Conservation (phyloP, 2,888 invertebrate species). For the Lypha dubia region DNA sequence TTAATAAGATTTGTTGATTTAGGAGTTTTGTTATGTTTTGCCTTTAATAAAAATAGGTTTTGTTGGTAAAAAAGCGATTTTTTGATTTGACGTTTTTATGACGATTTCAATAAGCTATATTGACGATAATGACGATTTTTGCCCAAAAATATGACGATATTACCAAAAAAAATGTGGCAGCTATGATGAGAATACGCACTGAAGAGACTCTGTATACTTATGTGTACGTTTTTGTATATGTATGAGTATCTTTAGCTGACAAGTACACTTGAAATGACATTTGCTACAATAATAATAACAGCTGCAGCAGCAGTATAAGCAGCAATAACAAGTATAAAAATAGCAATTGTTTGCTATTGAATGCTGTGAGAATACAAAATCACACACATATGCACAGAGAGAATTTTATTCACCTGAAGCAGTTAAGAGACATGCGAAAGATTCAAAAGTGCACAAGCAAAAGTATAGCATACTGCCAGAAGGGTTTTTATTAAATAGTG, state of each 20-base stretch:
- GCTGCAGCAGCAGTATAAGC: slow-evolving; percentile 17
- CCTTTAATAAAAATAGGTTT: too few species aligned
- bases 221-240: neutral
- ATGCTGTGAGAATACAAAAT: slow-evolving; percentile 10
- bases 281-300: slow-evolving; percentile 32
- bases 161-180: too few species aligned
- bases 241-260: slow-evolving; percentile 35
- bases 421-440: neutral
- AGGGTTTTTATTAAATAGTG: neutral
- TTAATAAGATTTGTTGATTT: too few species aligned
- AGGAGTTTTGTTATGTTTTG: too few species aligned
- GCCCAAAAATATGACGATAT: too few species aligned
- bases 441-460: neutral
- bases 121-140: too few species aligned
- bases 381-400: slow-evolving; percentile 3
- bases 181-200: too few species aligned
- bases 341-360: slow-evolving; percentile 51
- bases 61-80: too few species aligned
- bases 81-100: too few species aligned
- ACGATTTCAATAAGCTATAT: too few species aligned
- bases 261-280: slow-evolving; percentile 56
- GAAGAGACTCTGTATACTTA: neutral
- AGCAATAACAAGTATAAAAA: slow-evolving; percentile 20
- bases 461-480: slow-evolving; percentile 41
- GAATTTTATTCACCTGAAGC: neutral